A percentile compares a stretch with the other conserved stretches of the same genome.
Conservation (phyloP, 2,888 invertebrate genomes). For the Xanthorhoe spadicearia region DNA sequence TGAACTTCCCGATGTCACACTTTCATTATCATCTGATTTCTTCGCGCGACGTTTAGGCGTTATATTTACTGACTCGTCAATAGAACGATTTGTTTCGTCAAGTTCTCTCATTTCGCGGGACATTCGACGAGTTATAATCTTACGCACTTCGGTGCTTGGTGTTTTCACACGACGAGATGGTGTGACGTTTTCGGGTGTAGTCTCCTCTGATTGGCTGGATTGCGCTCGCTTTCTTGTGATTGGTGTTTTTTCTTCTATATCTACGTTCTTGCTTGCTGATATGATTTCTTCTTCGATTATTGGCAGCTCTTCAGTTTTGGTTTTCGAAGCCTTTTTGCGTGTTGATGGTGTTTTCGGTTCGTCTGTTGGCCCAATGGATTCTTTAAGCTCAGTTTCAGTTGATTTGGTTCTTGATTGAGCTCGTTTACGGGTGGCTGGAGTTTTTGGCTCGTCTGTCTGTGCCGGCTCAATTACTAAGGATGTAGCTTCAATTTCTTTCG, state of each 20-base stretch:
- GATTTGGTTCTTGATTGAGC: slow-evolving; percentile 51
- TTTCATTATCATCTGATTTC: slow-evolving; percentile 68
- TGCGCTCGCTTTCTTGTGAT: slow-evolving; percentile 65
- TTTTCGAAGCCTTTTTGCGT: slow-evolving; percentile 61
- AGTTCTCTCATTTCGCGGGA: slow-evolving; percentile 68
- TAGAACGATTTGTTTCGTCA: slow-evolving; percentile 56
- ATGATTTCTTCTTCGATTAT: slow-evolving; percentile 8
- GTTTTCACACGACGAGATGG: slow-evolving; percentile 60
- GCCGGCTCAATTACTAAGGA: slow-evolving; percentile 10
- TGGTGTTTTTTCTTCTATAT: slow-evolving; percentile 58
- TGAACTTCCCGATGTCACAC: slow-evolving; percentile 68
- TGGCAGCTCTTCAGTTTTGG: slow-evolving; percentile 42
- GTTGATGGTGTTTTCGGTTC: slow-evolving; percentile 54
- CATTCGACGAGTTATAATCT: slow-evolving; percentile 71
- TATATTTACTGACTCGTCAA: slow-evolving; percentile 53
- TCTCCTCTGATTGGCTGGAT: slow-evolving; percentile 57
- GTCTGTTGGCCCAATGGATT: slow-evolving; percentile 48
- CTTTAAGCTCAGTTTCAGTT: slow-evolving; percentile 47
- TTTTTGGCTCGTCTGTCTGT: slow-evolving; percentile 20
- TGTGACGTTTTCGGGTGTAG: slow-evolving; percentile 55
- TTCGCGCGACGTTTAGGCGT: slow-evolving; percentile 66
- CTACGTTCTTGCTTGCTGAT: slow-evolving; percentile 31
- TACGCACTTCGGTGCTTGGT: slow-evolving; percentile 65
- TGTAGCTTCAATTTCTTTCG: slow-evolving; percentile 7
- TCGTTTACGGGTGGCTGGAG: slow-evolving; percentile 64